These are phyloP conservation scores for Xyliphius kryptos DNA, from an alignment of 2,113 vertebrate species.

Conservation along the genomic window DNA sequence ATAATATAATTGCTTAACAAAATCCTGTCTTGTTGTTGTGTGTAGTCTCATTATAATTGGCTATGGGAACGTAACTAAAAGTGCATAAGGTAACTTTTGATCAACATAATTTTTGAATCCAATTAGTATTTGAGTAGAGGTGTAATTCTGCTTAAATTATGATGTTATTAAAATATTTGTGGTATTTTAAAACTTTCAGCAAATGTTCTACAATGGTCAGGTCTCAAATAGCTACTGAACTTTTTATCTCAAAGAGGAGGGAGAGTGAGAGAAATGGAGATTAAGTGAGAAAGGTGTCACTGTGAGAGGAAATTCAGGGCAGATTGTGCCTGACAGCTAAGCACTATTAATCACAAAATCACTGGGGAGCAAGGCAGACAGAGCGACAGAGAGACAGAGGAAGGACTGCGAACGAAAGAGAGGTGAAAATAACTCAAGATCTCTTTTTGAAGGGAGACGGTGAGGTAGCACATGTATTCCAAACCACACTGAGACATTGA, in stretches of 20 bases:
- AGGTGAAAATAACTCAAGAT: slow-evolving; percentile 25
- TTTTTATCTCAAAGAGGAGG: slow-evolving; percentile 1
- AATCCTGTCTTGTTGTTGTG: no score
- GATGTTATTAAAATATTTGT: not conserved
- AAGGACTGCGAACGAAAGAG: slow-evolving; percentile 22
- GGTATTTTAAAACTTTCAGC: not conserved
- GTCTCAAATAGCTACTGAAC: not conserved
- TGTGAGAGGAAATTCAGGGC: slow-evolving; percentile 53
- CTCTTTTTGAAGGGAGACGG: slow-evolving; percentile 20
- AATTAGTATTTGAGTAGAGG: not conserved
- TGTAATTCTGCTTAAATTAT: no score
- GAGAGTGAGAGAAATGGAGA: slow-evolving; percentile 25
- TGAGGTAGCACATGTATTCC: slow-evolving; percentile 22
- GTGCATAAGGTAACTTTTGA: no score
- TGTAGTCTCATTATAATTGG: no score
- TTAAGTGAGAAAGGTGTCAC: slow-evolving; percentile 43
- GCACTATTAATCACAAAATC: slow-evolving; percentile 67
- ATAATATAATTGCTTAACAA: no score
- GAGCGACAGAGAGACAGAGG: slow-evolving; percentile 20
- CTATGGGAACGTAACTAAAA: no score
- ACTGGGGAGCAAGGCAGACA: slow-evolving; percentile 30
- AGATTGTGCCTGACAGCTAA: slow-evolving; percentile 55
- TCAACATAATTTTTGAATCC: not conserved
- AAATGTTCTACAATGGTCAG: not conserved
- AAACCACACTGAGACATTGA: slow-evolving; percentile 28